Base-by-base conservation (phyloP, 2,113 vertebrate species). In the Polypterus senegalus region DNA sequence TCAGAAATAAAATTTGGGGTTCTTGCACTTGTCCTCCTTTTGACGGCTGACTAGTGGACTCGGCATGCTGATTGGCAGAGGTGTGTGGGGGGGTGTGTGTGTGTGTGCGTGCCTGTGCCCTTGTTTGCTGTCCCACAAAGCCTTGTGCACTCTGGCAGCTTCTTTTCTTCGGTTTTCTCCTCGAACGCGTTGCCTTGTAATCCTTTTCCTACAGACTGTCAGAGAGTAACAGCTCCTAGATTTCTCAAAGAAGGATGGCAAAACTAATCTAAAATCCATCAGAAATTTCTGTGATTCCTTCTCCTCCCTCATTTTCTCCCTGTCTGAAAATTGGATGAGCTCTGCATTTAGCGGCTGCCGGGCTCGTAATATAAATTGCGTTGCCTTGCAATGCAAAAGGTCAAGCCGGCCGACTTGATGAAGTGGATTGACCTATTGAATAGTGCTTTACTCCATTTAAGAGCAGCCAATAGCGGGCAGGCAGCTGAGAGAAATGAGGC, bases 221-320 rank as follows among this genome's bases (percentile, higher is more conserved):
- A 6, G 9, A 51, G 65, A 9, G n/a, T 53, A 53, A 52, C 57
- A 46, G 66, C 51, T 57, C 43, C 54, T 8, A 59, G 51, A 53
- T 43, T 10, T 51, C 46, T 52, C 7, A 70, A 80, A 77, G 79
- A 81, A 78, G 81, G 82, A 85, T 83, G 81, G 81, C 85, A 82
- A 83, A 87, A 84, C 83, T 83, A 84, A 85, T 87, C 81, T 86
- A 85, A 85, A 86, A 85, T 84, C 84, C 84, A 87, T 83, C 83
- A 86, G 81, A 77, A 80, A 75, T 76, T 77, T 66, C 75, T 9
- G 54, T 58, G 73, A 79, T 73, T 76, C 71, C 73, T 68, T 68
- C 64, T 74, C 72, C 72, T 76, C 68, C 70, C 60, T 63, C 54
- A 62, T 81, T 81, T 80, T 81, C 80, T 74, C 80, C 78, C 76